Evolutionary conservation across 92 coral and sea anemone genomes (phyloP).

Genomic region (Muricea muricata): DNA sequence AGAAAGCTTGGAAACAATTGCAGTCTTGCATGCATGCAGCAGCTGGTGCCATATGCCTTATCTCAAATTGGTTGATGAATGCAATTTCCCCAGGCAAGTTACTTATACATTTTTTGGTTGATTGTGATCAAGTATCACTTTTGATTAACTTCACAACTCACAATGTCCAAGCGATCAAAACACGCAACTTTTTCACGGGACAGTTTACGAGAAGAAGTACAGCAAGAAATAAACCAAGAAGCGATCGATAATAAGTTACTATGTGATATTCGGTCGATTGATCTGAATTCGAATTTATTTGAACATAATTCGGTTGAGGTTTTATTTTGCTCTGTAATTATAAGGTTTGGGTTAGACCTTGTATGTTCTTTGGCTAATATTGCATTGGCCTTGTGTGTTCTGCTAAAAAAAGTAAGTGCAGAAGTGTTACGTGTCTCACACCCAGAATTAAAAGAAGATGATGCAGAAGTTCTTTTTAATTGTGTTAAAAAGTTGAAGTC

Average conservation of each 20-base stretch:
- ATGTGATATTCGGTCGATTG: not conserved
- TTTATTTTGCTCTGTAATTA: not conserved
- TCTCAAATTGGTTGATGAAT: too few species aligned
- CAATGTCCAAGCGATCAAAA: not conserved
- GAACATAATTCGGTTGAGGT: not conserved
- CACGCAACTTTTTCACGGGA: not conserved
- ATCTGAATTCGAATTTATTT: not conserved
- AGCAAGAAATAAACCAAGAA: not conserved
- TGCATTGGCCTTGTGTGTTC: not conserved
- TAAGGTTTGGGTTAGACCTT: not conserved
- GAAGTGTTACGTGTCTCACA: not conserved
- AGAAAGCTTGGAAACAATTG: too few species aligned
- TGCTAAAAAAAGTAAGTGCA: not conserved
- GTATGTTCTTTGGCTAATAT: not conserved
- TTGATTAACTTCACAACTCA: too few species aligned
- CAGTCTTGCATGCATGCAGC: too few species aligned
- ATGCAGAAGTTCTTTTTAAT: not conserved
- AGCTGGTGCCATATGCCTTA: too few species aligned
- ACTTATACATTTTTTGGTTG: too few species aligned
- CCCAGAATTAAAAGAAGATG: not conserved
- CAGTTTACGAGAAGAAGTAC: not conserved
- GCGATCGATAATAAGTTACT: not conserved
- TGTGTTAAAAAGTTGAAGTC: too few species aligned
- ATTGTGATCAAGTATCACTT: too few species aligned
- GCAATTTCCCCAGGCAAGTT: too few species aligned